phyloP scores from a whole-genome alignment of 2,113 vertebrate species.

The Mesocricetus auratus region DNA sequence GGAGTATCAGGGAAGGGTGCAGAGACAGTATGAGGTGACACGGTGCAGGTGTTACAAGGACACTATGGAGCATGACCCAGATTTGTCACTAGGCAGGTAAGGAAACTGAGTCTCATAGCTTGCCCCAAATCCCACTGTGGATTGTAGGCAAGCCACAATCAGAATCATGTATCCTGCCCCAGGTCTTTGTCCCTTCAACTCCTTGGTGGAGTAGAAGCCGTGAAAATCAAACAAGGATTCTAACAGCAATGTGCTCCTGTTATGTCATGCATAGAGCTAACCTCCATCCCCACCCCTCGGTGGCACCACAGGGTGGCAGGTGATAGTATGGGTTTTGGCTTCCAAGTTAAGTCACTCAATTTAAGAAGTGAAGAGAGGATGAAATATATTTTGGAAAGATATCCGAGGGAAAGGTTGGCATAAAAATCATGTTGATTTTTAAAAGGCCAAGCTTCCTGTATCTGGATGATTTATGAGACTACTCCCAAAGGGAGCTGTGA shows the following conservation, averaged over 20 bases:
- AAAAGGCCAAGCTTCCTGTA: slow-evolving; percentile 26
- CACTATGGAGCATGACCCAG: background rate
- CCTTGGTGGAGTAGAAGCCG: background rate
- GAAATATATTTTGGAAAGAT: slow-evolving; percentile 53
- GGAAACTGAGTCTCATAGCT: background rate
- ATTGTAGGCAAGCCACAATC: background rate
- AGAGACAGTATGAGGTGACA: background rate
- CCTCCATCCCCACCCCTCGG: too few relatives aligned
- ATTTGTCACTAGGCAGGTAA: background rate
- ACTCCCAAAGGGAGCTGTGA: background rate
- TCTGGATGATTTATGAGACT: slow-evolving; percentile 27
- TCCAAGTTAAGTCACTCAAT: slow-evolving; percentile 32
- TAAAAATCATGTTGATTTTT: slow-evolving; percentile 36
- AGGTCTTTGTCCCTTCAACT: background rate
- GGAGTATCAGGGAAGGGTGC: background rate
- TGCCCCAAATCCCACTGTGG: background rate
- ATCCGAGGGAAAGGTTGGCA: background rate
- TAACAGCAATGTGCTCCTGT: background rate
- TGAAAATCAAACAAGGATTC: background rate
- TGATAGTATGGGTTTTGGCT: background rate
- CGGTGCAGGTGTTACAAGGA: background rate
- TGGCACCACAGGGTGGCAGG: background rate
- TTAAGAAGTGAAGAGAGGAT: slow-evolving; percentile 57
- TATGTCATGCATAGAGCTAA: background rate
- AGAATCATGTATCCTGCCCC: background rate